phyloP scores from a whole-genome alignment of 2,888 invertebrate genomes.

The Apotomis capreana region DNA sequence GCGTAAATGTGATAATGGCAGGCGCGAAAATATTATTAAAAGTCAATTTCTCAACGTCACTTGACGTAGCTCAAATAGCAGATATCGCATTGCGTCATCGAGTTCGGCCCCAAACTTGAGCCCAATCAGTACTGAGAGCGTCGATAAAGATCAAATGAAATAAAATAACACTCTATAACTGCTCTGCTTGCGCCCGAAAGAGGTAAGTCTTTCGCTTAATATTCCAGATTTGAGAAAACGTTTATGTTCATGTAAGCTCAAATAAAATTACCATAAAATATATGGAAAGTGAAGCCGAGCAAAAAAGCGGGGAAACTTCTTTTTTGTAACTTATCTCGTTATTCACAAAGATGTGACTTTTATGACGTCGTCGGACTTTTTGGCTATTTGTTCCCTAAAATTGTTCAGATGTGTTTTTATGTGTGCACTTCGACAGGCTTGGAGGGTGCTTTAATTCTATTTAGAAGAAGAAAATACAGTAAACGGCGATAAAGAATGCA shows the following conservation, averaged over 20 bases:
- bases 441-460: conserved; percentile 37
- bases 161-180: conserved; percentile 22
- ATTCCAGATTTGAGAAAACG: conserved; percentile 46
- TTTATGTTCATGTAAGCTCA: conserved; percentile 60
- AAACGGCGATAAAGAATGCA: no score
- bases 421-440: conserved; percentile 51
- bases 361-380: conserved; percentile 72
- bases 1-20: no score
- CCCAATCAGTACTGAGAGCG: background rate
- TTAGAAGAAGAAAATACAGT: conserved; percentile 22
- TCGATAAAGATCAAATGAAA: conserved; percentile 26
- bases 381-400: conserved; percentile 71
- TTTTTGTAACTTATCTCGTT: conserved; percentile 77
- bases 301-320: conserved; percentile 67
- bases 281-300: conserved; percentile 67
- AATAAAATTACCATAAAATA: conserved; percentile 76
- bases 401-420: conserved; percentile 62
- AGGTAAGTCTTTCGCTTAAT: conserved; percentile 43
- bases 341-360: conserved; percentile 78
- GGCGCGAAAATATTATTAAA: no score
- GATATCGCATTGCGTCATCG: no score
- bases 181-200: conserved; percentile 25
- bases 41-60: no score
- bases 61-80: no score
- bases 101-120: background rate